Conservation (phyloP, 2,888 invertebrate genomes). For the Drosophila kuntzei region DNA sequence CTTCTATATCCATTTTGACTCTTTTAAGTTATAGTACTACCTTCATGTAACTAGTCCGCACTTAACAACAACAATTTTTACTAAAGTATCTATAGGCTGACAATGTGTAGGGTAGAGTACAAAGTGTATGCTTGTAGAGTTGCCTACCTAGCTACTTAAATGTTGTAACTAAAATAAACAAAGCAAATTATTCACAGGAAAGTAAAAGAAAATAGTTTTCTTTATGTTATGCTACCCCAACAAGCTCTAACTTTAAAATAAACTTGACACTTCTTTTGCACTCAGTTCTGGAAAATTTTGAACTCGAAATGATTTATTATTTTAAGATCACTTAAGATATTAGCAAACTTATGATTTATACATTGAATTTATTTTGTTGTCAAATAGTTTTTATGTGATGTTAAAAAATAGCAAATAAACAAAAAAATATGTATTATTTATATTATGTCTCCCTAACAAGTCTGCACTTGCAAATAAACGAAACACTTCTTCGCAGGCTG, state of each 20-base stretch:
- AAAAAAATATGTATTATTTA: too few relatives aligned
- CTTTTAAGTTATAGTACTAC: constrained; percentile 16
- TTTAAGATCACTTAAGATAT: neutral
- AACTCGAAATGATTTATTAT: neutral
- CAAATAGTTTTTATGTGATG: neutral
- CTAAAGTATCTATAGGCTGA: neutral
- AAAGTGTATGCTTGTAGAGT: neutral
- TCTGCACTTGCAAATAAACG: neutral
- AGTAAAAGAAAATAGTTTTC: neutral
- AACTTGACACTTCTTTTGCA: neutral
- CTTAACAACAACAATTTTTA: constrained; percentile 10
- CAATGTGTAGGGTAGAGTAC: neutral
- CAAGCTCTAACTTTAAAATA: neutral
- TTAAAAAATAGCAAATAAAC: too few relatives aligned
- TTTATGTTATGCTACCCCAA: neutral
- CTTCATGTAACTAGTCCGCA: constrained; percentile 26
- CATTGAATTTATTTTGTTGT: neutral
- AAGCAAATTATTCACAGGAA: neutral
- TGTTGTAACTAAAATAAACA: neutral
- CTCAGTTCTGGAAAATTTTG: neutral
- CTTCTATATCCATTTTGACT: constrained; percentile 35
- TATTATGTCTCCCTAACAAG: neutral
- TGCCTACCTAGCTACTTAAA: constrained; percentile 18
- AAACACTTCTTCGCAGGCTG: neutral
- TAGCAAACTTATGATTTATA: neutral